Conservation (phyloP, 1,140 invertebrate genomes). For the Polypedilum pembai region DNA sequence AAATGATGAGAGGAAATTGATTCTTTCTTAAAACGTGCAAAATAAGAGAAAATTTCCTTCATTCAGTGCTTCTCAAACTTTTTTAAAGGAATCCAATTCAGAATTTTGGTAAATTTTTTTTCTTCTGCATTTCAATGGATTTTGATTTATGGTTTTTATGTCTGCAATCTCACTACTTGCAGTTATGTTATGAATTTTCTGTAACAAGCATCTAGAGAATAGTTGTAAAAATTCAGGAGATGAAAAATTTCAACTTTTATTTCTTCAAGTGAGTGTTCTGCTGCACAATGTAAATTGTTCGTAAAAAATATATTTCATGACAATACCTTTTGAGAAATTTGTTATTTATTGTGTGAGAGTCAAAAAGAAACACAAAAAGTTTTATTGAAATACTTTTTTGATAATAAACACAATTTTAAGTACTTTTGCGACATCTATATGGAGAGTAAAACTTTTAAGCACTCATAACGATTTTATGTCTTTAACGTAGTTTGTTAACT, state of each 20-base stretch:
- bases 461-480: too few species aligned
- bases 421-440: too few species aligned
- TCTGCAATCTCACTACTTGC: slow-evolving; percentile 6
- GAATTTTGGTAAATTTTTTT: neutral
- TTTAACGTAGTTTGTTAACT: too few species aligned
- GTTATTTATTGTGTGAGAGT: too few species aligned
- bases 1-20: neutral
- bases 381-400: too few species aligned
- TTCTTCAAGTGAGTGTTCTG: neutral
- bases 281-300: neutral
- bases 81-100: neutral
- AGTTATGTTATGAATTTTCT: neutral
- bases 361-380: too few species aligned
- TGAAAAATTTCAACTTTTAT: neutral
- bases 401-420: too few species aligned
- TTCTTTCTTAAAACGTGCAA: neutral
- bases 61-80: slow-evolving; percentile 19
- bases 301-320: too few species aligned
- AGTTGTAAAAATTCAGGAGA: neutral
- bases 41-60: neutral
- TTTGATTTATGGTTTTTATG: slow-evolving; percentile 15
- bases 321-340: too few species aligned
- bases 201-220: neutral
- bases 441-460: too few species aligned
- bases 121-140: neutral